These are phyloP conservation scores for Tanypteryx hageni DNA, from an alignment of 2,888 invertebrate species.

Conservation along the genomic window DNA sequence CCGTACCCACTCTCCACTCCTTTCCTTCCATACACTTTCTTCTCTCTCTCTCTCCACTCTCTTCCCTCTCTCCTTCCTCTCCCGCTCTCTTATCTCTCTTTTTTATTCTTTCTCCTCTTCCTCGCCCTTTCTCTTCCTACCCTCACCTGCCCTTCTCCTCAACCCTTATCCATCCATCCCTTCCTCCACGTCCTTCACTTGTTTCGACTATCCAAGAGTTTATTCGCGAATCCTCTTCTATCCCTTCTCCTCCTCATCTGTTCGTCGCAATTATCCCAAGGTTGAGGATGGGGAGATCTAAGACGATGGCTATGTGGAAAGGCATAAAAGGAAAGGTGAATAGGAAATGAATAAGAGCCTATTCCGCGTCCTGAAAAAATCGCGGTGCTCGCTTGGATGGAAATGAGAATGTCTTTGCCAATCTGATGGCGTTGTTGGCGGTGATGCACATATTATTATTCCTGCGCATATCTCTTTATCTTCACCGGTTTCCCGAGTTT, in stretches of 20 bases:
- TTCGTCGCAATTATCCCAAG: constrained; percentile 39
- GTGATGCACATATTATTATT: neutral
- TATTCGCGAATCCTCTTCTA: neutral
- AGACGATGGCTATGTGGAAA: neutral
- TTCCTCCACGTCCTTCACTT: neutral
- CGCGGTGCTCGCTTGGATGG: neutral
- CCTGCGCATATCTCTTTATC: neutral
- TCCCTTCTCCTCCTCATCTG: neutral
- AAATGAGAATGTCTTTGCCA: neutral
- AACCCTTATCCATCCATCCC: neutral
- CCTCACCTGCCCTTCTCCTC: neutral
- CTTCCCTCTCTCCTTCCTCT: constrained; percentile 57
- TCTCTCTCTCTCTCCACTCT: constrained; percentile 64
- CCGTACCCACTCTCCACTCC: no score
- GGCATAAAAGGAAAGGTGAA: neutral
- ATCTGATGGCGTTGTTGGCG: neutral
- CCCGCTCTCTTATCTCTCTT: neutral
- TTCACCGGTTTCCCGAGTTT: no score
- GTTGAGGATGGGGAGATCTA: neutral
- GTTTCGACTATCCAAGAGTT: neutral
- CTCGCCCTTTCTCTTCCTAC: neutral
- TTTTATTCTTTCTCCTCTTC: neutral
- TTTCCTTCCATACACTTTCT: neutral
- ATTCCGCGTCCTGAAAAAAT: neutral
- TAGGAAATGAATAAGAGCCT: neutral